Percentiles rank a stretch among this genome's conserved stretches.
phyloP scores from a whole-genome alignment of 2,797 vertebrate genomes.

The Enteromius treurensis region DNA sequence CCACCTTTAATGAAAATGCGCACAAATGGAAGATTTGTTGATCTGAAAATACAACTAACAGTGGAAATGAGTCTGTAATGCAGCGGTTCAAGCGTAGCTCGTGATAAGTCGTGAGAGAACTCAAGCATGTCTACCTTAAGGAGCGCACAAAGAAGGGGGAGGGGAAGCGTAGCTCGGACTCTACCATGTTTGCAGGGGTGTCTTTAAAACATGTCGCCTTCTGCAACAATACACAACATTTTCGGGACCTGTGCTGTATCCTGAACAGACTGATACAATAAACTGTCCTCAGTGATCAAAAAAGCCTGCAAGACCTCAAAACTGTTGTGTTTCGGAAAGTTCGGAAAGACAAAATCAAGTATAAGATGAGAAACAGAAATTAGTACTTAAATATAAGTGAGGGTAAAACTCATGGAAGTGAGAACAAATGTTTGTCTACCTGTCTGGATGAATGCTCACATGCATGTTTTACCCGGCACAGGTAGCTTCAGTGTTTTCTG shows the following conservation, averaged over 20 bases:
- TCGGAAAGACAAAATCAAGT: neutral
- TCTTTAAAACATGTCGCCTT: neutral
- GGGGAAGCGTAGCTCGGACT: neutral
- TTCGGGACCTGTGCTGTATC: neutral
- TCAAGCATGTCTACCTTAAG: neutral
- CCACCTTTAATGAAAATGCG: neutral
- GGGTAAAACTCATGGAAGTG: neutral
- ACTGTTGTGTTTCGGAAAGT: neutral
- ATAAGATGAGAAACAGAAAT: neutral
- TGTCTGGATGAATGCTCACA: neutral
- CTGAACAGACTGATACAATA: neutral
- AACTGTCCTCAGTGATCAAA: neutral
- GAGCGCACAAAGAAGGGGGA: slow-evolving; percentile 16
- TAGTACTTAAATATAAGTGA: neutral
- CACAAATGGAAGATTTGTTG: neutral
- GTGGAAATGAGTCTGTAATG: neutral
- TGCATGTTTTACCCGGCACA: slow-evolving; percentile 3
- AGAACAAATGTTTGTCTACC: slow-evolving; percentile 6
- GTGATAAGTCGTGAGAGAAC: slow-evolving; percentile 23
- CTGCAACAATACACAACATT: neutral
- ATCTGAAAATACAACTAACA: neutral
- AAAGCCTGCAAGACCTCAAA: neutral
- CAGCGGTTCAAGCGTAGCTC: slow-evolving; percentile 1
- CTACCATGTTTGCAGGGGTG: neutral
- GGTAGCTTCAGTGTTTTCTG: neutral